Evolutionary conservation across 2,888 invertebrate species (phyloP), one percentile per base, ranked within the genome.

Genomic region (Amphipoea oculea): DNA sequence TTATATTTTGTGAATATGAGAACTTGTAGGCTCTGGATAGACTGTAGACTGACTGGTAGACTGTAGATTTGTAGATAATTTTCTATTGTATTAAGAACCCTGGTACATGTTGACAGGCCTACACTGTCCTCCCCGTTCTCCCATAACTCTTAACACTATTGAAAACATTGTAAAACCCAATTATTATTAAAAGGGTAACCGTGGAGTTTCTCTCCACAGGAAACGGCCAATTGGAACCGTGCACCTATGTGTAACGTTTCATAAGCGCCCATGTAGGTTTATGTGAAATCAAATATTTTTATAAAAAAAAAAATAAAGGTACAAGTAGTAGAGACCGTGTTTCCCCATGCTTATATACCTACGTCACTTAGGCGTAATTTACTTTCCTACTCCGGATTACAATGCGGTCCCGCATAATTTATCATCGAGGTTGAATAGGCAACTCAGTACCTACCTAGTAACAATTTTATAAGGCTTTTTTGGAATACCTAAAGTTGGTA

Each of bases 341-440:
- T 81, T 73, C 12, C 45, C 48, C 17, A 68, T 74, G 42, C 23
- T 74, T 48, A 73, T 69, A 54, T 63, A 73, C 68, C 75, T 75
- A 80, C 77, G 73, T 81, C 78, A 87, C 75, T 85, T 81, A 78
- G 71, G 5, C 29, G 51, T 85, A 77, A 87, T 83, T 81, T 80
- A 73, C 69, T 76, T 87, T 74, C 57, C n/a, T 77, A 76, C 66
- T 75, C 73, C 60, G 79, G 76, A 77, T 86, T 77, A 83, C 81
- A 83, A 79, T 78, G 67, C 78, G 70, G 72, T 75, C 48, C 72
- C 54, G 42, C 29, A 76, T 81, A 82, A 87, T 87, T 87, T 86
- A 84, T 87, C 86, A 86, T 83, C 45, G 79, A 12, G 12, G 36
- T 75, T 73, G 86, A 83, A 79, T 76, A 80, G 86, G 51, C 29